phyloP scores from a whole-genome alignment of 2,113 vertebrate genomes.

The Elaphurus davidianus region DNA sequence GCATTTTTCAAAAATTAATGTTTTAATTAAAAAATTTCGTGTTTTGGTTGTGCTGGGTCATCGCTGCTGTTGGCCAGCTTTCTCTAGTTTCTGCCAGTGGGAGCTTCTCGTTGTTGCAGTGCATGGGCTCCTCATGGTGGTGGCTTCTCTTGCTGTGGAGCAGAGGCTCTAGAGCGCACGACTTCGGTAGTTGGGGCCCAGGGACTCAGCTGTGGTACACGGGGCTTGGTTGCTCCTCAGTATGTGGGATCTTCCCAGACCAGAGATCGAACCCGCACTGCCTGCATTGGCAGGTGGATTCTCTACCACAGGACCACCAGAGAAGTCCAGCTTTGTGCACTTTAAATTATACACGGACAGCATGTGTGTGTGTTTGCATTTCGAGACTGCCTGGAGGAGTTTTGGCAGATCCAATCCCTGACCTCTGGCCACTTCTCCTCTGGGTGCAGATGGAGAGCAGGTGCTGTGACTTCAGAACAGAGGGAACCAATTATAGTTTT shows the following conservation, averaged over 20 bases:
- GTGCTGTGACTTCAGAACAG: constrained; percentile 9
- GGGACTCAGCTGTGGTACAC: not conserved
- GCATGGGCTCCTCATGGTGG: accelerated
- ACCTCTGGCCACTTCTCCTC: not conserved
- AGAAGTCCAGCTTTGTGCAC: not conserved
- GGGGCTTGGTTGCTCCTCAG: not conserved
- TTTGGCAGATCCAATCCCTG: not conserved
- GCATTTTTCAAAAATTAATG: not conserved
- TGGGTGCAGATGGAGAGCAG: constrained; percentile 31
- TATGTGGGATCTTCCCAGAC: not conserved
- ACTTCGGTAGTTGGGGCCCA: not conserved
- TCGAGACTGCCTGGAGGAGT: not conserved
- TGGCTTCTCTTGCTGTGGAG: not conserved
- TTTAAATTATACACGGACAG: not conserved
- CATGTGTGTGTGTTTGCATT: not conserved
- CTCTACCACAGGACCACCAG: not conserved
- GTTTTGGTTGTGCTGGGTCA: not conserved
- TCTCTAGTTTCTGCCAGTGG: not conserved
- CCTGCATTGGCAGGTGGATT: not conserved
- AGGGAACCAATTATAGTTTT: constrained; percentile 31
- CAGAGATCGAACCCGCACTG: not conserved
- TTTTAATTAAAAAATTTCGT: not conserved
- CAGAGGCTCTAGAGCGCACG: not conserved
- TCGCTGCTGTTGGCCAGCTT: not conserved
- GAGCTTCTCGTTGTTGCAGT: not conserved